phyloP scores from a whole-genome alignment of 2,797 vertebrate species.

The Eremophila alpestris region DNA sequence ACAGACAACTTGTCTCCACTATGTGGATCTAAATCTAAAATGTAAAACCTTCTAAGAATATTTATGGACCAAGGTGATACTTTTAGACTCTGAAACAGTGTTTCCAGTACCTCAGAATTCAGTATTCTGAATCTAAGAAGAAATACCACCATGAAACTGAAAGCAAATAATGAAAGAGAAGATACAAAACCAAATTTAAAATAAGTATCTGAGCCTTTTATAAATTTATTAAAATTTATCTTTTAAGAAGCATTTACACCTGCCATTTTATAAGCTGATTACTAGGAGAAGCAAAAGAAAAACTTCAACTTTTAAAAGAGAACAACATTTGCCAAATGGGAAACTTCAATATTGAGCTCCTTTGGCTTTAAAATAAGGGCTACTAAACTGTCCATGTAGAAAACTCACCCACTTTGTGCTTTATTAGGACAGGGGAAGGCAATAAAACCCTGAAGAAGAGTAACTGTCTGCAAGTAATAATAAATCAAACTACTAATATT shows the following conservation, averaged over 20 bases:
- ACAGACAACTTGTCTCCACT: not conserved
- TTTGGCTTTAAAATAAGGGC: not conserved
- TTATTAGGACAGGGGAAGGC: not conserved
- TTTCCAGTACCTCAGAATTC: not conserved
- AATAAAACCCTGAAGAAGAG: not conserved
- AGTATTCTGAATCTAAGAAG: not conserved
- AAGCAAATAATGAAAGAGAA: not conserved
- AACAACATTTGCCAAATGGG: not conserved
- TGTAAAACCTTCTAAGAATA: not conserved
- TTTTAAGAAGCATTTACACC: not conserved
- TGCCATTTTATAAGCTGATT: not conserved
- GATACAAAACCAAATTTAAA: not conserved
- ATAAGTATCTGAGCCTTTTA: not conserved
- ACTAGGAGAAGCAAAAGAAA: not conserved
- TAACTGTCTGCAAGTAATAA: not conserved
- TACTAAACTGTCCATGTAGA: not conserved
- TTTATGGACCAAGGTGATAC: not conserved
- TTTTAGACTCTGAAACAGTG: not conserved
- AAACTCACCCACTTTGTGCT: not conserved
- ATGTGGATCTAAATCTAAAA: not conserved
- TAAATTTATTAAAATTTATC: not conserved
- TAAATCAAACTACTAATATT: not conserved
- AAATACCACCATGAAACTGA: not conserved
- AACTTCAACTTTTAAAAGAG: not conserved
- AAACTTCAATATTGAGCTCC: not conserved